Evolutionary conservation across 2,888 invertebrate genomes (phyloP), one percentile per base, ranked within the genome.

Genomic region (Colletes collaris): DNA sequence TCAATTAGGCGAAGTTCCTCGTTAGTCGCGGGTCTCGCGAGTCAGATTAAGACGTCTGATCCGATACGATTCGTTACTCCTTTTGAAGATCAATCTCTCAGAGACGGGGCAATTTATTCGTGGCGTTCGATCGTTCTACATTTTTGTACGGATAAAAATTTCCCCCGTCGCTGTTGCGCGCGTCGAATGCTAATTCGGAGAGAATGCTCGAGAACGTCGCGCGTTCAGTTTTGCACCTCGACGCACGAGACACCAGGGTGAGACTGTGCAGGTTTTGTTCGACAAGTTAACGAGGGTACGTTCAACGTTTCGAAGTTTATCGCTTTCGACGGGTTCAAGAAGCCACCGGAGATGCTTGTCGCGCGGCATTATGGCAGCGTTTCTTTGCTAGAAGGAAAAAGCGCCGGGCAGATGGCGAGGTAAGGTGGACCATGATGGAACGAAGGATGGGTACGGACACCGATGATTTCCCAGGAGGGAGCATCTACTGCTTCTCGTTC

Each of bases 401-500:
- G 53, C 10, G 40, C 40, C 46, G 67, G 35, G 59, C 11, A 59
- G n/a, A 62, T 50, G 77, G 8, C 7, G 35, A 52, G 37, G 70
- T 37, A 79, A 76, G 83, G 70, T 72, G 82, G 77, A 76, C 77
- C 60, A 67, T 37, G 76, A 75, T 68, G 73, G 76, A 79, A 52
- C 79, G 77, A 78, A 72, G 83, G 76, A 82, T 69, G 84, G 81
- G 81, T 87, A 89, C 89, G 90, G 91, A 91, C 89, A 89, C 79
- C 90, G 86, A 89, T 90, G 91, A 90, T 90, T 90, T 90, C 90
- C 90, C 90, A 86, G 52, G 90, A 85, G 90, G 68, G 82, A 76
- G 68, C 81, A 87, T 88, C 87, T 86, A 79, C 85, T 76, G 81
- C 83, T 76, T 83, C 76, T 76, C 80, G 66, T 80, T 71, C 81